Conservation (phyloP, 2,113 vertebrate species). For the Onychorhynchus coronatus region DNA sequence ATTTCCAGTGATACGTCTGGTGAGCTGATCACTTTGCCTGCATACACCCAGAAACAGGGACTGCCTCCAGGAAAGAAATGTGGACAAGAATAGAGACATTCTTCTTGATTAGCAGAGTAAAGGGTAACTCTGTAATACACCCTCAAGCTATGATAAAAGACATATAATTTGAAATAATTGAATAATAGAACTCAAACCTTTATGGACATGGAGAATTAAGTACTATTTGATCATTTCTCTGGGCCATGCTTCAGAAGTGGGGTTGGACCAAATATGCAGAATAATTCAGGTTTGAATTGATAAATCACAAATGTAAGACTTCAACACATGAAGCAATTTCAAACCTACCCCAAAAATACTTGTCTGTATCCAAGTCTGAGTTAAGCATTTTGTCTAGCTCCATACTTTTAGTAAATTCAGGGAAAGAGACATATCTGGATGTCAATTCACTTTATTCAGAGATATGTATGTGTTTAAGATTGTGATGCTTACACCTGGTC, state of each 20-base stretch:
- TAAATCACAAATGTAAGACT: slow-evolving; percentile 4
- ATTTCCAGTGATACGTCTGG: neutral
- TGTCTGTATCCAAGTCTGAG: neutral
- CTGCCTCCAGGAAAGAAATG: neutral
- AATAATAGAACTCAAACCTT: neutral
- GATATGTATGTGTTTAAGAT: neutral
- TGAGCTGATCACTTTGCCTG: neutral
- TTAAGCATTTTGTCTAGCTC: neutral
- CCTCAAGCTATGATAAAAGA: neutral
- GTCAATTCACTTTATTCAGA: neutral
- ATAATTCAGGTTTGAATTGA: neutral
- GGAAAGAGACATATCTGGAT: neutral
- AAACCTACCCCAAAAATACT: neutral
- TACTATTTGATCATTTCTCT: neutral
- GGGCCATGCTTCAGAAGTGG: neutral
- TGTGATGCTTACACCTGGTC: neutral
- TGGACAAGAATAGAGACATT: neutral
- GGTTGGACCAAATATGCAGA: neutral
- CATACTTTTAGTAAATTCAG: neutral
- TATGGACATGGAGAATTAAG: neutral
- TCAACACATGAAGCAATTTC: slow-evolving; percentile 8
- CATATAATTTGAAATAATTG: neutral
- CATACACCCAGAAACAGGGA: neutral
- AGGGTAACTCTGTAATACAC: neutral
- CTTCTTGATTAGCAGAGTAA: neutral